Evolutionary conservation across 1,140 invertebrate species (phyloP).

Genomic region (Apolygus lucorum): DNA sequence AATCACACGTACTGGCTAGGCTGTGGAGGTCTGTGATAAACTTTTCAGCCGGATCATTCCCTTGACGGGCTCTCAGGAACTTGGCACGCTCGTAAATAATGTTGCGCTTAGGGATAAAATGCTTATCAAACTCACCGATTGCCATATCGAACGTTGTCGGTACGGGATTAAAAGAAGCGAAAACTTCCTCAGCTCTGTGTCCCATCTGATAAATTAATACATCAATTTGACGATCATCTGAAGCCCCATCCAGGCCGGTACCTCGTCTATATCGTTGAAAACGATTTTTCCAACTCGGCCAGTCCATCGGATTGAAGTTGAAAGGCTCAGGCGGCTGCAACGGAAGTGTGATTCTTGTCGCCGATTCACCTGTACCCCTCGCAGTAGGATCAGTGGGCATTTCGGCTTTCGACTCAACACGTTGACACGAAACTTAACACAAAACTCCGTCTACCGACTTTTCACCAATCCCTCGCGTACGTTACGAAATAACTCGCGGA

Average conservation of each 20-base stretch:
- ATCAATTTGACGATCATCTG: neutral
- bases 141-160: neutral
- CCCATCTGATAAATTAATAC: neutral
- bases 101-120: neutral
- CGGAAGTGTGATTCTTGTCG: no score
- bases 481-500: no score
- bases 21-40: neutral
- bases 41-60: neutral
- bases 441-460: no score
- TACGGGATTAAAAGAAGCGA: neutral
- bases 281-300: neutral
- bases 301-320: neutral
- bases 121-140: neutral
- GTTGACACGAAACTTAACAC: no score
- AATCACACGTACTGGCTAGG: neutral
- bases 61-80: neutral
- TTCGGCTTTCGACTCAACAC: no score
- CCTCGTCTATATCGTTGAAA: neutral
- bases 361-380: no score
- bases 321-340: neutral
- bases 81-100: neutral
- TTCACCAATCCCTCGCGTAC: no score
- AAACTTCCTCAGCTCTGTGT: neutral
- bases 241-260: neutral
- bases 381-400: no score